phyloP scores from a whole-genome alignment of 2,113 vertebrate species.

The Cettia cetti region DNA sequence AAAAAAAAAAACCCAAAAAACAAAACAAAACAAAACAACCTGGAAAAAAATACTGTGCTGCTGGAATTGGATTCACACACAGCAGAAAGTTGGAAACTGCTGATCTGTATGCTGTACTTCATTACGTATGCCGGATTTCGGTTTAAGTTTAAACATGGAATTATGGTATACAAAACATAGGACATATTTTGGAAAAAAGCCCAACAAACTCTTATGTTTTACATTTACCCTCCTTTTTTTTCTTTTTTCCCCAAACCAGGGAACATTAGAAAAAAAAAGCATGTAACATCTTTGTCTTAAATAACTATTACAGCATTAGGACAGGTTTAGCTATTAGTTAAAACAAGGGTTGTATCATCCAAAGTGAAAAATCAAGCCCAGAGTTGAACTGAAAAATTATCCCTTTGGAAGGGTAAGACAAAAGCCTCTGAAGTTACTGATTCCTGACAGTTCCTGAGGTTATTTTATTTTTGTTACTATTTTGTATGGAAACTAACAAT shows the following conservation, averaged over 20 bases:
- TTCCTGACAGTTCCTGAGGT: background rate
- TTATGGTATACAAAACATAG: background rate
- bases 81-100: background rate
- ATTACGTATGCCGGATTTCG: background rate
- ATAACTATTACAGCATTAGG: background rate
- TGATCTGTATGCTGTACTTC: background rate
- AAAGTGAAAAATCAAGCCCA: background rate
- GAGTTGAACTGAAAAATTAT: background rate
- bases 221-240: background rate
- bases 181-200: background rate
- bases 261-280: background rate
- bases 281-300: background rate
- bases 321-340: background rate
- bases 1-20: no score
- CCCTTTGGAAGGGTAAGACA: background rate
- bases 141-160: background rate
- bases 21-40: no score
- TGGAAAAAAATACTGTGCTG: background rate
- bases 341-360: background rate
- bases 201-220: background rate
- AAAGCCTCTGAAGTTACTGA: background rate
- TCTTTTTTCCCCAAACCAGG: background rate
- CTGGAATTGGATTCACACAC: background rate
- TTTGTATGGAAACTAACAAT: background rate
- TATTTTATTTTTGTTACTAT: background rate